Base-by-base conservation (phyloP, 2,113 vertebrate species). In the Ceyx margarethae region DNA sequence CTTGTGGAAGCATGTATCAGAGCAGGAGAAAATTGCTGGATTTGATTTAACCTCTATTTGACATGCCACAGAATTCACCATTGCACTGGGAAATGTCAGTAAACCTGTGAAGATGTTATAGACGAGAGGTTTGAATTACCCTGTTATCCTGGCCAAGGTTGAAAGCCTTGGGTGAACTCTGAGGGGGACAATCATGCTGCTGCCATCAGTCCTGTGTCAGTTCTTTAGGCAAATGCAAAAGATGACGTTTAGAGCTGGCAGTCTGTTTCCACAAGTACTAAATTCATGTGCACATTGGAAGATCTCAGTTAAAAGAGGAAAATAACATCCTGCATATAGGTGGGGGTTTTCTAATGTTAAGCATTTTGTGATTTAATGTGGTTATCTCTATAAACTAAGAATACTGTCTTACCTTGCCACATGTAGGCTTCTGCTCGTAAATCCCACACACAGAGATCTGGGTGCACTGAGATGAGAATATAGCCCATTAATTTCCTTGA, bases 31-130 rank as follows among this genome's bases (percentile, higher is more conserved):
- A 95, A 82, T 90, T 74, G 54, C 76, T 77, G 69, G 89, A 42
- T 89, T 86, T 92, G 86, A 79, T 90, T 93, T 84, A 94, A 58
- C 29, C 60, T 29, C 42, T 58, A 10, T 72, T 87, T 93, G 81
- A 56, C 83, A 51, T 94, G 60, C 20, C 71, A 35, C 79, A 71
- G 71, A 73, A 82, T 51, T 95, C 56, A 77, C 43, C n/a, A 7
- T n/a, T 85, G 51, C 46, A 15, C 22, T 56, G 46, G 37, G 66
- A 73, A 72, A 61, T 51, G 35, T 87, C 46, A 71, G 51, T 28
- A 67, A 76, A 69, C 45, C 11, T 5, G 15, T 35, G 51, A 73
- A 69, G 71, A 46, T 79, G 79, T 37, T 85, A 75, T 58, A 82
- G 91, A 54, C 64, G 16, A 0, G 0, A n/a, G 42, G 22, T 51